These are phyloP conservation scores for Cnemophilus loriae DNA, from an alignment of 2,113 vertebrate species.

Conservation along the genomic window DNA sequence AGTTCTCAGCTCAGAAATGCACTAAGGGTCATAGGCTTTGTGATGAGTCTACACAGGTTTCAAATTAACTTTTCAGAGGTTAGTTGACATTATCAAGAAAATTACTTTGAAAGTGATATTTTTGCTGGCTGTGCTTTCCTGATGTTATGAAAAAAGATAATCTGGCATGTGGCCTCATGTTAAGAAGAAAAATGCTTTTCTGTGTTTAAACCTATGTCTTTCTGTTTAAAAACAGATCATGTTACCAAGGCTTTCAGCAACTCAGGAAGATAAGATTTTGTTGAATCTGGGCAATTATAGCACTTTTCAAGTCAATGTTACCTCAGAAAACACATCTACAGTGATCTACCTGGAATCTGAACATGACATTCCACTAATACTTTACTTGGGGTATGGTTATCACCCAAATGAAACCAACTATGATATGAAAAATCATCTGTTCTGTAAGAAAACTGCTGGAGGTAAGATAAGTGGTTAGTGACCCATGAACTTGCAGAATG, in stretches of 20 bases:
- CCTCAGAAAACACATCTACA: slow-evolving; percentile 74
- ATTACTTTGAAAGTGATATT: neutral
- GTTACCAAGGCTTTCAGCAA: slow-evolving; percentile 73
- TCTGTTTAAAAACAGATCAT: slow-evolving; percentile 75
- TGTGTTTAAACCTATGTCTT: neutral
- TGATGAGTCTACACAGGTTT: neutral
- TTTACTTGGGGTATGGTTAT: slow-evolving; percentile 82
- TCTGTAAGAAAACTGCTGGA: slow-evolving; percentile 57
- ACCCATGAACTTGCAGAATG: neutral
- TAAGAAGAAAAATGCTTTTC: neutral
- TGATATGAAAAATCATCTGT: slow-evolving; percentile 73
- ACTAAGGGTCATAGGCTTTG: neutral
- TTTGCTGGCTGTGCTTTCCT: neutral
- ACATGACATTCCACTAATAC: slow-evolving; percentile 71
- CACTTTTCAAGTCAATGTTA: slow-evolving; percentile 82
- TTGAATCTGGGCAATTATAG: slow-evolving; percentile 79
- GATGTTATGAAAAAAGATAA: neutral
- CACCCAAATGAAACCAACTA: slow-evolving; percentile 79
- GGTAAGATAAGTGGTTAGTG: slow-evolving; percentile 63
- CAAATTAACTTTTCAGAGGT: neutral
- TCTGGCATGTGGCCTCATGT: neutral
- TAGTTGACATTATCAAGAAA: neutral
- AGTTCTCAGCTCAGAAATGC: neutral
- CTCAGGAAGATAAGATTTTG: slow-evolving; percentile 71
- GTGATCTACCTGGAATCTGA: slow-evolving; percentile 84